A percentile compares a stretch with the other conserved stretches of the same genome.
Evolutionary conservation across 1,140 invertebrate genomes (phyloP).

Genomic region (Triops longicaudatus): DNA sequence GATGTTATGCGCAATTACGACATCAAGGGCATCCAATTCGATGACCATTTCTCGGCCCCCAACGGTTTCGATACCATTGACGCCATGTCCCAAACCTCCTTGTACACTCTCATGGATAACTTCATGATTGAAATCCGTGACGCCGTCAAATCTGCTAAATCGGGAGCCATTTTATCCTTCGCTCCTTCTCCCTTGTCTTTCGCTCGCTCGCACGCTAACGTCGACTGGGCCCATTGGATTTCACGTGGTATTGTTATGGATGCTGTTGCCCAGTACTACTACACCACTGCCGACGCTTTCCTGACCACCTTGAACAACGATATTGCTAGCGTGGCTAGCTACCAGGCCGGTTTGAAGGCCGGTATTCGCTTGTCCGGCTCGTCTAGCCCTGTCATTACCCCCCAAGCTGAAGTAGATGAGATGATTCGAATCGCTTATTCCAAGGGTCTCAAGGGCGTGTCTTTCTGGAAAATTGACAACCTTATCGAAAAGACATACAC

Average conservation of each 20-base stretch:
- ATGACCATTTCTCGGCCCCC: conserved; percentile 25
- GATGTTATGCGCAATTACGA: conserved; percentile 25
- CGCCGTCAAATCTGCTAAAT: conserved; percentile 3
- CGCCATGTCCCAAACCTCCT: neutral
- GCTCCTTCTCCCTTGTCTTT: conserved; percentile 23
- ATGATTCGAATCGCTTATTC: conserved; percentile 26
- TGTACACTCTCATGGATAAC: conserved; percentile 23
- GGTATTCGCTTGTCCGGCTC: conserved; percentile 25
- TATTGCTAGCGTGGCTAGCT: conserved; percentile 21
- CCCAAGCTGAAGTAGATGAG: conserved; percentile 23
- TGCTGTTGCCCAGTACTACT: conserved; percentile 25
- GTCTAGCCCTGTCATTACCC: conserved; percentile 18
- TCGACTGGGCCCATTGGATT: conserved; percentile 28
- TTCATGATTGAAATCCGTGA: conserved; percentile 18
- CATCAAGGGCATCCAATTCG: conserved; percentile 25
- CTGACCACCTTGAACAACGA: conserved; percentile 20
- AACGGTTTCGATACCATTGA: conserved; percentile 25
- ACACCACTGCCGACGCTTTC: conserved; percentile 21
- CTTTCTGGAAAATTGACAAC: conserved; percentile 26
- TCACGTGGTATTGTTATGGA: conserved; percentile 20
- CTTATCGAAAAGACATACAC: conserved; percentile 20
- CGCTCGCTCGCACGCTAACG: conserved; percentile 21
- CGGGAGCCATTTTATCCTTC: conserved; percentile 20
- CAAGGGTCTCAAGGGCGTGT: conserved; percentile 25
- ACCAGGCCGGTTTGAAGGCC: conserved; percentile 18